Evolutionary conservation across 2,888 invertebrate species (phyloP).

Genomic region (Ichneumon xanthorius): DNA sequence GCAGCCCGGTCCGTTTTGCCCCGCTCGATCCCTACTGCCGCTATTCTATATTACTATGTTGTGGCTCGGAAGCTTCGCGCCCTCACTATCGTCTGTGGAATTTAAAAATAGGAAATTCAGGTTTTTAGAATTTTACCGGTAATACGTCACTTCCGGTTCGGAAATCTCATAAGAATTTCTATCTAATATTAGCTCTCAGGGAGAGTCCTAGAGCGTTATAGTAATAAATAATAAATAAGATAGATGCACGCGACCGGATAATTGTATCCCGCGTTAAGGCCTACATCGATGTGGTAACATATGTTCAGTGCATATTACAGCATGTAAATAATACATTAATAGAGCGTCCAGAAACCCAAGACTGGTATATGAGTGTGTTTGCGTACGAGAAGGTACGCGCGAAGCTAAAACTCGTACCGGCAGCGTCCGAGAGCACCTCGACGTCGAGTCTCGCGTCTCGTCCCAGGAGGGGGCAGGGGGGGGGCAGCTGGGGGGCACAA

Average conservation of each 20-base stretch:
- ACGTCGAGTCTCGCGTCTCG: slow-evolving; percentile 18
- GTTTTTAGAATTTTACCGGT: no score
- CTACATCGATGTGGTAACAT: not conserved
- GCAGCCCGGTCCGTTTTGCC: no score
- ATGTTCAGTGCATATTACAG: slow-evolving; percentile 1
- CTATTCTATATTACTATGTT: no score
- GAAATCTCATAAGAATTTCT: no score
- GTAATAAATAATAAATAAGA: not conserved
- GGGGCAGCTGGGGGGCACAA: slow-evolving; percentile 68
- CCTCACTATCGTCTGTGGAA: no score
- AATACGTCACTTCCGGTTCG: no score
- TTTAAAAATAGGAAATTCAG: no score
- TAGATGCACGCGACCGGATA: slow-evolving; percentile 39
- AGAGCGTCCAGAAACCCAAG: not conserved
- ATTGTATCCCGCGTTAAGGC: slow-evolving; percentile 19
- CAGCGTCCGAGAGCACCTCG: not conserved
- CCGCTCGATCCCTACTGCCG: no score
- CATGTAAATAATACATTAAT: not conserved
- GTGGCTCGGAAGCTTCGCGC: no score
- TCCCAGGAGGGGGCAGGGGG: not conserved
- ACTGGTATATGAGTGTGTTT: not conserved
- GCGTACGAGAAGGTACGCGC: not conserved
- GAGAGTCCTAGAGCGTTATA: no score
- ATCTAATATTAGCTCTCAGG: no score
- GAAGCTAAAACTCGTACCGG: not conserved